Conservation (phyloP, 2,888 invertebrate genomes). For the Calameuta filiformis region DNA sequence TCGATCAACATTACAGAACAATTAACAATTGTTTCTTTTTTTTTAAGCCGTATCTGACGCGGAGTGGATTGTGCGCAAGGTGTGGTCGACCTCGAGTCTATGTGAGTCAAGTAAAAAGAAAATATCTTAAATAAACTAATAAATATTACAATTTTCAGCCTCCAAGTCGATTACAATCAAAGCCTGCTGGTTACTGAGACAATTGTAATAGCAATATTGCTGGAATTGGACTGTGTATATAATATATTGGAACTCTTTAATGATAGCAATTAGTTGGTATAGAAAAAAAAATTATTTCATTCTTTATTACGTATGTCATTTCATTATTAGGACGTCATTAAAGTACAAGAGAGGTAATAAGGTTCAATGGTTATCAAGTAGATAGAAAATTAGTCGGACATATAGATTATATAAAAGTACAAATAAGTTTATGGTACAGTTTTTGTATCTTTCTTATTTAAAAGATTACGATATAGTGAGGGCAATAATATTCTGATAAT, state of each 20-base stretch:
- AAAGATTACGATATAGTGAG: background rate
- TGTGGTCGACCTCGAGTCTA: background rate
- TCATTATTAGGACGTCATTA: background rate
- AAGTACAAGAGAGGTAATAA: background rate
- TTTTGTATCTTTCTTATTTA: background rate
- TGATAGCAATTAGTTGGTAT: background rate
- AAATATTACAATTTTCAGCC: background rate
- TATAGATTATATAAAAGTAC: background rate
- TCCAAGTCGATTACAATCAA: background rate
- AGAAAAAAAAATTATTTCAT: background rate
- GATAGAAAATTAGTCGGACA: background rate
- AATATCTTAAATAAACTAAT: background rate
- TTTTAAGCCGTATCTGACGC: background rate
- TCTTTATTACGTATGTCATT: background rate
- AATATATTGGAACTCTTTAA: background rate
- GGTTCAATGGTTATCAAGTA: background rate
- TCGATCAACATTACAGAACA: background rate
- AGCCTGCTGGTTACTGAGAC: background rate
- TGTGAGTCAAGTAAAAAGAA: background rate
- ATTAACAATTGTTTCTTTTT: background rate
- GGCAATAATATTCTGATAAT: background rate
- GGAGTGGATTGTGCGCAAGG: background rate
- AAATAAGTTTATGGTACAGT: background rate
- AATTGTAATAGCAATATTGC: background rate
- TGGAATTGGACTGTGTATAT: background rate